These are phyloP conservation scores for Chaenocephalus aceratus DNA, from an alignment of 2,113 vertebrate genomes.

Conservation along the genomic window DNA sequence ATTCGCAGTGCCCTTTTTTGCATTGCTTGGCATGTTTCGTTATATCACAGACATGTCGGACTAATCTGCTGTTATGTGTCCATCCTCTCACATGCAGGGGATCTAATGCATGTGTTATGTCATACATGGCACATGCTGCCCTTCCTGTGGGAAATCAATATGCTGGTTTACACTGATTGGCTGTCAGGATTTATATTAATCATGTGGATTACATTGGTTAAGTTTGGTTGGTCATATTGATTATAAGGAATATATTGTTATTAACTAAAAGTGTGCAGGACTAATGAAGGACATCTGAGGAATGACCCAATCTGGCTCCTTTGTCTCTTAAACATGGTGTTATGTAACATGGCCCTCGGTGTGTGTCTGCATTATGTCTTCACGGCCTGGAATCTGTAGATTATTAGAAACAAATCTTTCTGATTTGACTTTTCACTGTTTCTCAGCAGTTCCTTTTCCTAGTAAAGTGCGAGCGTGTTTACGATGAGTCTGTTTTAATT, in stretches of 20 bases:
- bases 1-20: neutral
- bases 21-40: neutral
- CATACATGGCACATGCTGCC: slow-evolving; percentile 31
- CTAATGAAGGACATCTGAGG: slow-evolving; percentile 25
- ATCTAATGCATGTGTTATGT: slow-evolving; percentile 54
- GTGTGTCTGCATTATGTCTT: slow-evolving; percentile 36
- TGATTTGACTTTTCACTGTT: neutral
- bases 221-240: no score
- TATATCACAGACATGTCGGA: neutral
- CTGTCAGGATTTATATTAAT: slow-evolving; percentile 22
- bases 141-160: slow-evolving; percentile 51
- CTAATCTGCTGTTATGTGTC: slow-evolving; percentile 31
- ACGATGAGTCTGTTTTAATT: slow-evolving; percentile 1
- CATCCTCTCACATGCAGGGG: slow-evolving; percentile 1
- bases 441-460: slow-evolving; percentile 32
- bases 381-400: slow-evolving; percentile 1
- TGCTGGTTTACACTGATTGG: neutral
- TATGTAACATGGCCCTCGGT: slow-evolving; percentile 57
- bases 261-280: neutral
- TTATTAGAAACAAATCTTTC: neutral
- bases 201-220: slow-evolving; percentile 6
- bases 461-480: slow-evolving; percentile 16
- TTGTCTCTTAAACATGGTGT: slow-evolving; percentile 59
- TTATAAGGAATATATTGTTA: neutral
- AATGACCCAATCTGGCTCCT: slow-evolving; percentile 41